These are phyloP conservation scores for Dendroctonus valens DNA, from an alignment of 1,140 invertebrate genomes.

Conservation along the genomic window DNA sequence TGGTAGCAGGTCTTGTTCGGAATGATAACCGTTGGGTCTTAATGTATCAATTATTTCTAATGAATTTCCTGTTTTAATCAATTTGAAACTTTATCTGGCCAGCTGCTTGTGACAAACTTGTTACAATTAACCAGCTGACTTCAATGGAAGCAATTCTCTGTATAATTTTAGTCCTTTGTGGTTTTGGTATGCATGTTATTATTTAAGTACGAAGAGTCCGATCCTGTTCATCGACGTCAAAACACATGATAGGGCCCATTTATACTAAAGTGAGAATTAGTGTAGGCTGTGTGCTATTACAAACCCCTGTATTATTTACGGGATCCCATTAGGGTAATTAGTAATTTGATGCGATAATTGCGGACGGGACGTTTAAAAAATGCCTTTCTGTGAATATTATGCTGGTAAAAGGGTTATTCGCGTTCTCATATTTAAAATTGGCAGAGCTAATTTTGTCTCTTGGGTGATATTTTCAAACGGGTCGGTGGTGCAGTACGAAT, in stretches of 20 bases:
- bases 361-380: slow-evolving; percentile 33
- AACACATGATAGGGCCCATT: slow-evolving; percentile 25
- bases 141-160: too few species aligned
- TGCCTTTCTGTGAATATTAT: slow-evolving; percentile 5
- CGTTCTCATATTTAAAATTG: slow-evolving; percentile 11
- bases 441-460: slow-evolving; percentile 3
- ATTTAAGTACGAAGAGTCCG: background rate
- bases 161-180: too few species aligned
- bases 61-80: too few species aligned
- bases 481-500: background rate
- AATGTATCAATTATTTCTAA: too few species aligned
- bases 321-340: slow-evolving; percentile 37
- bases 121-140: too few species aligned
- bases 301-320: slow-evolving; percentile 36
- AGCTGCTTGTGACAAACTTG: too few species aligned
- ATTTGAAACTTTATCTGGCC: too few species aligned
- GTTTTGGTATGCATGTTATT: too few species aligned
- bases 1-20: too few species aligned
- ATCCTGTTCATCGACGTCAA: slow-evolving; percentile 13
- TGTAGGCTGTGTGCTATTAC: slow-evolving; percentile 32
- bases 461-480: slow-evolving; percentile 5
- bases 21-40: too few species aligned
- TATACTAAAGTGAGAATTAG: slow-evolving; percentile 32
- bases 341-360: slow-evolving; percentile 35
- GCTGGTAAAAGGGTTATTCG: slow-evolving; percentile 12